These are phyloP conservation scores for Amiota communis DNA, from an alignment of 2,888 invertebrate genomes.

Conservation along the genomic window DNA sequence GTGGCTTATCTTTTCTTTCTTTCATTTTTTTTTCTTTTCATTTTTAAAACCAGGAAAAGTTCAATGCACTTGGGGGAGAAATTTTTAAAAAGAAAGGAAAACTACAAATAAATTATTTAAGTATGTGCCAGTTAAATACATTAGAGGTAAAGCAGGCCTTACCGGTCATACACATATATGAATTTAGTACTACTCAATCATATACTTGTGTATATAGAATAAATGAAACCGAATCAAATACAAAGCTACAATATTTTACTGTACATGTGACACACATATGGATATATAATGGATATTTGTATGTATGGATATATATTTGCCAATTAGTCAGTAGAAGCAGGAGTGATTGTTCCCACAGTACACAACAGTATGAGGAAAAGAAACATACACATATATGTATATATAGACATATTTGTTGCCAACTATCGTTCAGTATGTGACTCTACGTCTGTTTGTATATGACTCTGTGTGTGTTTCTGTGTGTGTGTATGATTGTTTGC, in stretches of 20 bases:
- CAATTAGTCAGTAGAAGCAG: constrained; percentile 1
- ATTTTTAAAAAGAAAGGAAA: neutral
- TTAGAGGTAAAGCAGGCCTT: too few species aligned
- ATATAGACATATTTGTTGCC: neutral
- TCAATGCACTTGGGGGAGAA: constrained; percentile 13
- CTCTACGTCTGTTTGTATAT: too few species aligned
- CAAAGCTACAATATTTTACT: too few species aligned
- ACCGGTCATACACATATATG: too few species aligned
- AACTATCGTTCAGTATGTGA: constrained; percentile 38
- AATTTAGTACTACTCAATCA: too few species aligned
- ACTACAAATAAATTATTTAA: constrained; percentile 17
- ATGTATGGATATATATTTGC: neutral
- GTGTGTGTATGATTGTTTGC: constrained; percentile 46
- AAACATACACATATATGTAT: neutral
- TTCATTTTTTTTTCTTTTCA: too few species aligned
- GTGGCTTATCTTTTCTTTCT: constrained; percentile 32
- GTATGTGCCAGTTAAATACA: constrained; percentile 9
- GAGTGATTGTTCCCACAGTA: constrained; percentile 13
- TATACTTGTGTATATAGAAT: too few species aligned
- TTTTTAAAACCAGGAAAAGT: neutral
- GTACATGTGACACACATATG: too few species aligned
- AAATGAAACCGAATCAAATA: too few species aligned
- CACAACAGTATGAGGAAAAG: neutral
- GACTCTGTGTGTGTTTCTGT: too few species aligned
- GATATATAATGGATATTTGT: neutral